Percentiles rank a stretch among this genome's conserved stretches.
These are phyloP conservation scores for Pandemis cinnamomeana DNA, from an alignment of 2,888 invertebrate species.

Conservation along the genomic window DNA sequence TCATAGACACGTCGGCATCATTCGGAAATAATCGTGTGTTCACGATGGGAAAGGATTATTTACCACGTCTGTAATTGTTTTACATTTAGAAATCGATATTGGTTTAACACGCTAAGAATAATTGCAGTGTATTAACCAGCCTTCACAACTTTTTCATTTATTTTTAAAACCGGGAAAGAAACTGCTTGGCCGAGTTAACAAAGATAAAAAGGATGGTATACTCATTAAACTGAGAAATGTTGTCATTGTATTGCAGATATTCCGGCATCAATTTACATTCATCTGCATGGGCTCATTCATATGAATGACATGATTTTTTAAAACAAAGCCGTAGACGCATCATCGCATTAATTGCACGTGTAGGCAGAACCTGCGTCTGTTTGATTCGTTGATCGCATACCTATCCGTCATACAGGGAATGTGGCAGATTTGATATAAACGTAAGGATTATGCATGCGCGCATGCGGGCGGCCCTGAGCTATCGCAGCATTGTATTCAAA, in stretches of 20 bases:
- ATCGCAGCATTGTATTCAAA: conserved; percentile 83
- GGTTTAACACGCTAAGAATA: too few species aligned
- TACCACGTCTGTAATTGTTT: too few species aligned
- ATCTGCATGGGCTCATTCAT: conserved; percentile 28
- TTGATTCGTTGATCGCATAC: conserved; percentile 36
- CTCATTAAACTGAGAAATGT: neutral
- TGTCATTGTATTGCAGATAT: conserved; percentile 19
- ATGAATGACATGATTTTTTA: conserved; percentile 31
- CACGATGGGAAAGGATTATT: too few species aligned
- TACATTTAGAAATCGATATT: too few species aligned
- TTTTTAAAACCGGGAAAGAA: neutral
- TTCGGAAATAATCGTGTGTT: too few species aligned
- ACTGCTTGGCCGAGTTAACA: neutral
- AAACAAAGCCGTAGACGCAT: conserved; percentile 33
- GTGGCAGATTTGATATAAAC: conserved; percentile 73
- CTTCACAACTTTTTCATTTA: neutral
- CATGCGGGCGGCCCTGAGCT: conserved; percentile 77
- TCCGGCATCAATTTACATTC: conserved; percentile 24
- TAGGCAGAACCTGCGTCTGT: conserved; percentile 39
- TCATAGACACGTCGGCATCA: too few species aligned
- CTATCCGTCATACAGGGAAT: conserved; percentile 64
- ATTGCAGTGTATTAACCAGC: too few species aligned
- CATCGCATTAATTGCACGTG: conserved; percentile 37
- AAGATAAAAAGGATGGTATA: neutral
- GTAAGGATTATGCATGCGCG: conserved; percentile 76